phyloP scores from a whole-genome alignment of 2,113 vertebrate genomes.

The Sclerurus mexicanus region DNA sequence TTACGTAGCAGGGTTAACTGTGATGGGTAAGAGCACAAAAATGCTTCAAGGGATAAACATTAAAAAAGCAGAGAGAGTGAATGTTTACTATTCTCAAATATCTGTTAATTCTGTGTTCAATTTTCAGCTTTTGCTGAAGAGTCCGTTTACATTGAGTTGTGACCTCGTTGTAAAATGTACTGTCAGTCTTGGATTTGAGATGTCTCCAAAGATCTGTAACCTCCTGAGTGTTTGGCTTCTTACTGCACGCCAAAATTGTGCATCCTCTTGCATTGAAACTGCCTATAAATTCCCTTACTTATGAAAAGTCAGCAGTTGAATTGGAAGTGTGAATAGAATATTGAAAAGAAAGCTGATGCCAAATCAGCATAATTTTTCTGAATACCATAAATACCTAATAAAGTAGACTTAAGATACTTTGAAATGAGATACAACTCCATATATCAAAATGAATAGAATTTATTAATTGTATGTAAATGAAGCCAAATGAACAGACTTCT shows the following conservation, averaged over 20 bases:
- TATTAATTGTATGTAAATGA: not conserved
- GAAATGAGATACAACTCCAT: not conserved
- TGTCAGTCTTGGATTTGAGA: not conserved
- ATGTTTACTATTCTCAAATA: not conserved
- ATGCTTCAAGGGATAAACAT: not conserved
- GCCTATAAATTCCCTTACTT: not conserved
- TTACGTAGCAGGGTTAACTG: not conserved
- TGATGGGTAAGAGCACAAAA: not conserved
- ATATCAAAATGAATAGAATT: not conserved
- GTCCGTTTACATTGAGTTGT: not conserved
- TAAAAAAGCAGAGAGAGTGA: not conserved
- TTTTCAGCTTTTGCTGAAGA: not conserved
- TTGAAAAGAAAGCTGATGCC: not conserved
- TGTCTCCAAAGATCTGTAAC: not conserved
- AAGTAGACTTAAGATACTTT: not conserved
- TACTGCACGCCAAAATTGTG: not conserved
- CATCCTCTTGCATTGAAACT: not conserved
- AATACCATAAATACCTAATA: not conserved
- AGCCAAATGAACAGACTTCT: not conserved
- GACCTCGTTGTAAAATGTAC: not conserved
- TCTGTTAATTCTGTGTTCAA: not conserved
- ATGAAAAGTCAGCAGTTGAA: not conserved
- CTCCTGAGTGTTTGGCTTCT: not conserved
- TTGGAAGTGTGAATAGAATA: not conserved
- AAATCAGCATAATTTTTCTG: not conserved